Evolutionary conservation across 1,140 invertebrate genomes (phyloP).

Genomic region (Drosophila arizonae): DNA sequence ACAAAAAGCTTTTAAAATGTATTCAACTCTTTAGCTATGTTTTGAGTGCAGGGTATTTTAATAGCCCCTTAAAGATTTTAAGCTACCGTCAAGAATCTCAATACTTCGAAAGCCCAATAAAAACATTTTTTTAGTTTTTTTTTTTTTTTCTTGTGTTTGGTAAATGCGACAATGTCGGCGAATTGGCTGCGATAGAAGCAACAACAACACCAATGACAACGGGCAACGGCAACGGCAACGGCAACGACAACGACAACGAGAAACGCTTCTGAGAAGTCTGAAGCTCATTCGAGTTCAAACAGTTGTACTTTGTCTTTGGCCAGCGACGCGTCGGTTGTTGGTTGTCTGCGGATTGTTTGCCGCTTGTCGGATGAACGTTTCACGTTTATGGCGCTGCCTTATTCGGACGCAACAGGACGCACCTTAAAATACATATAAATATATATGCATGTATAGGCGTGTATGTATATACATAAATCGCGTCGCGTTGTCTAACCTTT

Average conservation of each 20-base stretch:
- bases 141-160: constrained; percentile 25
- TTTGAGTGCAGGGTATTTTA: constrained; percentile 7
- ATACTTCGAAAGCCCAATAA: constrained; percentile 23
- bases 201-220: too few relatives aligned
- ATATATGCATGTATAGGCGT: background rate
- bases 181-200: constrained; percentile 30
- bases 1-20: background rate
- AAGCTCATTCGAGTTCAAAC: constrained; percentile 39
- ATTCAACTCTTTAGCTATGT: background rate
- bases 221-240: constrained; percentile 35
- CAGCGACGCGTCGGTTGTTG: constrained; percentile 32
- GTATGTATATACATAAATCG: background rate
- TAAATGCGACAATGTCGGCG: constrained; percentile 27
- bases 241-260: constrained; percentile 38
- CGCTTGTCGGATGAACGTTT: constrained; percentile 47
- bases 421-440: constrained; percentile 58
- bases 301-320: constrained; percentile 74
- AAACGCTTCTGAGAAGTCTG: constrained; percentile 34
- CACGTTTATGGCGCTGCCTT: constrained; percentile 52
- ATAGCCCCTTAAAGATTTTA: constrained; percentile 27
- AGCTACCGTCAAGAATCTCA: constrained; percentile 34
- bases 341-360: constrained; percentile 10
- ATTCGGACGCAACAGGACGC: constrained; percentile 68
- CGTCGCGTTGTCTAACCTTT: constrained; percentile 41
- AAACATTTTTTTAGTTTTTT: constrained; percentile 6